phyloP scores from a whole-genome alignment of 2,888 invertebrate species.

The Drosophila helvetica region DNA sequence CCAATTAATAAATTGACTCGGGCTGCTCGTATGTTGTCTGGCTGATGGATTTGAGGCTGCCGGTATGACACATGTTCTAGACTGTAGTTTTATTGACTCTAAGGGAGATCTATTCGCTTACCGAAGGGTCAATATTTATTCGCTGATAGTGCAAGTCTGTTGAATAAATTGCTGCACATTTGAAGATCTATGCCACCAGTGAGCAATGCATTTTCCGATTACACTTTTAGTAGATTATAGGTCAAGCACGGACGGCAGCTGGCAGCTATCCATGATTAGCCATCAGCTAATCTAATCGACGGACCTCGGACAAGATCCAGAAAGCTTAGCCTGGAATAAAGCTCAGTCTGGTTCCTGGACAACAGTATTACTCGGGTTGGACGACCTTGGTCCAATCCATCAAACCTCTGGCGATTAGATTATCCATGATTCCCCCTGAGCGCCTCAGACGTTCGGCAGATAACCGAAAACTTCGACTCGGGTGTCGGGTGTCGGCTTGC shows the following conservation, averaged over 20 bases:
- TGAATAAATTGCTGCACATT: background rate
- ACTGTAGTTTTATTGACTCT: too few species aligned
- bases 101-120: background rate
- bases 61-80: too few species aligned
- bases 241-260: too few species aligned
- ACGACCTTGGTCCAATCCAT: slow-evolving; percentile 26
- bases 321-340: background rate
- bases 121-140: background rate
- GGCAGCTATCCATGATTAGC: too few species aligned
- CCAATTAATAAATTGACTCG: slow-evolving; percentile 40
- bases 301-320: slow-evolving; percentile 49
- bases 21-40: slow-evolving; percentile 1
- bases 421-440: slow-evolving; percentile 19
- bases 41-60: background rate
- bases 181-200: background rate
- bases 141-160: background rate
- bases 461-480: slow-evolving; percentile 5
- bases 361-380: slow-evolving; percentile 24
- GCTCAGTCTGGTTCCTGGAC: slow-evolving; percentile 1
- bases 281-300: slow-evolving; percentile 1
- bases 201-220: background rate
- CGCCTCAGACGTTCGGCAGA: slow-evolving; percentile 4
- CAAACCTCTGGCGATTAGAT: slow-evolving; percentile 25
- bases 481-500: background rate
- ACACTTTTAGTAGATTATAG: too few species aligned